phyloP scores from a whole-genome alignment of 1,140 invertebrate species.

The Drosophila nigromelanica region DNA sequence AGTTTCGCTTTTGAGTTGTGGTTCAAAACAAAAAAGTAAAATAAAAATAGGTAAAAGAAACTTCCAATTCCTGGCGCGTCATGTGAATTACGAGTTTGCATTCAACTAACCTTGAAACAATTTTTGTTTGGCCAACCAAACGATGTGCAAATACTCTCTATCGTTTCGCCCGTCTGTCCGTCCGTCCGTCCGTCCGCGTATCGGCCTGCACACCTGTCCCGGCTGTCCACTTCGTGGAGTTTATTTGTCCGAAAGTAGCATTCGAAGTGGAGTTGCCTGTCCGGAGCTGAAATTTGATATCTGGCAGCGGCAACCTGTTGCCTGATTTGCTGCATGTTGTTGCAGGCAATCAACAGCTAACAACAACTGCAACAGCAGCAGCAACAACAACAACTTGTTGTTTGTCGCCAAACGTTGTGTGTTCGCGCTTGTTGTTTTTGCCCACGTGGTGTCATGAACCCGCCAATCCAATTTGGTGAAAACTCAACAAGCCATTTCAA shows the following conservation, averaged over 20 bases:
- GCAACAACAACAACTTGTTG: conserved; percentile 38
- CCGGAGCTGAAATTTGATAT: conserved; percentile 50
- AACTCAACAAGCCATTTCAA: conserved; percentile 42
- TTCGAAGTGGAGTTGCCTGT: conserved; percentile 28
- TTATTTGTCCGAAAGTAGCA: conserved; percentile 23
- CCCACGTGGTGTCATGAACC: conserved; percentile 59
- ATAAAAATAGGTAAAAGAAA: conserved; percentile 20
- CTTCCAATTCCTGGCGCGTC: conserved; percentile 43
- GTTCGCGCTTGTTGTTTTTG: conserved; percentile 26
- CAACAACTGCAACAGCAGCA: conserved; percentile 23
- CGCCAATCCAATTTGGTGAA: conserved; percentile 58
- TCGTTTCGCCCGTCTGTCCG: no score
- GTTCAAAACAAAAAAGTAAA: conserved; percentile 5
- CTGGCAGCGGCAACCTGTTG: conserved; percentile 46
- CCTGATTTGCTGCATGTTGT: conserved; percentile 54
- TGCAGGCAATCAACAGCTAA: conserved; percentile 44
- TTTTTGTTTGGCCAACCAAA: conserved; percentile 35
- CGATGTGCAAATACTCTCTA: not conserved
- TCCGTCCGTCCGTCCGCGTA: no score
- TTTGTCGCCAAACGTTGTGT: conserved; percentile 52
- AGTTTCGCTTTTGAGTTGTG: conserved; percentile 46
- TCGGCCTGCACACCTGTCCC: not conserved
- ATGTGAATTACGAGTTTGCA: conserved; percentile 41
- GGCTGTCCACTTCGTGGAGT: conserved; percentile 1
- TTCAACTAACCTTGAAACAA: conserved; percentile 54